Evolutionary conservation across 2,888 invertebrate genomes (phyloP).

Genomic region (Tetropium fuscum): DNA sequence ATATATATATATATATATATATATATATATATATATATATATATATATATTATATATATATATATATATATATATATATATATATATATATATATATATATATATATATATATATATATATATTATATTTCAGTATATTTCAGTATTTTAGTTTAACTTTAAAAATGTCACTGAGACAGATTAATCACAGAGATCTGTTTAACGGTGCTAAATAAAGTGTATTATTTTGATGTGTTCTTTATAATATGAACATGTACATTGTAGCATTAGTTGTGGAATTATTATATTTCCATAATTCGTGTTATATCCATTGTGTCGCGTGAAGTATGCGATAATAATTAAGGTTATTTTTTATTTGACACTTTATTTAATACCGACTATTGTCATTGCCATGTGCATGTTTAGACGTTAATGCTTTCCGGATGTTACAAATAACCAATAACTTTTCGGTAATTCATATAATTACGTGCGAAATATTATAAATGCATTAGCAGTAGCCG

Average conservation of each 20-base stretch:
- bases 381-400: conserved; percentile 39
- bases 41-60: no score
- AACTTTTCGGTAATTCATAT: conserved; percentile 38
- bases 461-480: conserved; percentile 48
- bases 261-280: conserved; percentile 18
- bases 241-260: conserved; percentile 11
- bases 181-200: neutral
- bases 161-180: neutral
- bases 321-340: conserved; percentile 30
- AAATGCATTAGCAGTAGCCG: conserved; percentile 46
- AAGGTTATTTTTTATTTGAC: conserved; percentile 28
- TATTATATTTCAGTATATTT: neutral
- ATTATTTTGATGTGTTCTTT: neutral
- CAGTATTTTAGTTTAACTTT: neutral
- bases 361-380: conserved; percentile 27
- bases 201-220: no score
- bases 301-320: conserved; percentile 24
- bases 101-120: no score
- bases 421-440: conserved; percentile 40
- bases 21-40: no score
- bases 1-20: no score
- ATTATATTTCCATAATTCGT: conserved; percentile 21
- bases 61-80: no score
- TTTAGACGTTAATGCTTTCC: conserved; percentile 37
- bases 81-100: no score